Evolutionary conservation across 2,888 invertebrate species (phyloP).

Genomic region (Eudemis profundana): DNA sequence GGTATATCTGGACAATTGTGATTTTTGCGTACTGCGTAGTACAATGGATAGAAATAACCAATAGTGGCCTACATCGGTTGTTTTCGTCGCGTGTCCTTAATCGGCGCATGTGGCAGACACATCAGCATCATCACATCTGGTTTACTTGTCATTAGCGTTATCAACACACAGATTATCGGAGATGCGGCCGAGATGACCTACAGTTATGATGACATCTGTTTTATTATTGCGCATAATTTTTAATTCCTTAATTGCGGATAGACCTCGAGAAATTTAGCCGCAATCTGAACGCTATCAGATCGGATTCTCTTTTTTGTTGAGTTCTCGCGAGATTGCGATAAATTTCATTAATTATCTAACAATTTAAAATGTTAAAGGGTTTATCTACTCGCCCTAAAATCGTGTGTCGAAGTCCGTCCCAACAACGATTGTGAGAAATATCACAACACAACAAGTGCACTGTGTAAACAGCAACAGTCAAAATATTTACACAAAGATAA

Average conservation of each 20-base stretch:
- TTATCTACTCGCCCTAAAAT: constrained; percentile 23
- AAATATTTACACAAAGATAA: constrained; percentile 35
- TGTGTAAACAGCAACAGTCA: constrained; percentile 27
- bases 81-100: constrained; percentile 29
- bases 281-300: not conserved
- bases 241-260: too few species aligned
- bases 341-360: not conserved
- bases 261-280: too few species aligned
- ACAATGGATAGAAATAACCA: constrained; percentile 20
- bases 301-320: not conserved
- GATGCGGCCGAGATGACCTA: constrained; percentile 26
- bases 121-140: constrained; percentile 26
- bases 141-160: constrained; percentile 26
- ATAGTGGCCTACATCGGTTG: constrained; percentile 34
- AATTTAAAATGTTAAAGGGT: constrained; percentile 6
- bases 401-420: constrained; percentile 29
- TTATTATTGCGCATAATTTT: constrained; percentile 8
- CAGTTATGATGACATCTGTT: not conserved
- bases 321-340: not conserved
- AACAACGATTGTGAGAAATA: constrained; percentile 28
- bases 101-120: constrained; percentile 33
- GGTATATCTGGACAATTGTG: not conserved
- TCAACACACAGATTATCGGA: constrained; percentile 34
- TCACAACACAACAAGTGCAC: constrained; percentile 21
- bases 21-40: constrained; percentile 5